Evolutionary conservation across 2,113 vertebrate species (phyloP).

Genomic region (Orthochromis malagaraziensis): DNA sequence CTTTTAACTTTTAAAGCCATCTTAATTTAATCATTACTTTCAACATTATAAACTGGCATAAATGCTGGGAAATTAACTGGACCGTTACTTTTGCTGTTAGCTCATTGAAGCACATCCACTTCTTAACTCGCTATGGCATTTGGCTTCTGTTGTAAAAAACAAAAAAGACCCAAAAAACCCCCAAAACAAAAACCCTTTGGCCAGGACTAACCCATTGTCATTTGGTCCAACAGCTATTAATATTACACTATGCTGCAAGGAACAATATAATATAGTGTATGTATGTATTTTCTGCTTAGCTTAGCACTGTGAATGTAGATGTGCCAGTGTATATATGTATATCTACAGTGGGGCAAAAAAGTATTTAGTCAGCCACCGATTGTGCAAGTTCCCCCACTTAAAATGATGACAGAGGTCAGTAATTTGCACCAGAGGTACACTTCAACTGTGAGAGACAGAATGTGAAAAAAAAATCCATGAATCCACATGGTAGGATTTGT

Average conservation of each 20-base stretch:
- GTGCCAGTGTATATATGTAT: background rate
- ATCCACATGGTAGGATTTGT: no score
- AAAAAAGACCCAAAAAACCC: rapidly evolving
- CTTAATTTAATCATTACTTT: background rate
- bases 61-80: background rate
- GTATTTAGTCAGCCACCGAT: no score
- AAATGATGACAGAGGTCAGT: no score
- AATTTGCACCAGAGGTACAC: no score
- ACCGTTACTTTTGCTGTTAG: background rate
- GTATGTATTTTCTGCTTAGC: background rate
- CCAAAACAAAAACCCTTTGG: background rate
- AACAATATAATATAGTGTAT: background rate
- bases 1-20: background rate
- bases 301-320: background rate
- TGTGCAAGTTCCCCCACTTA: no score
- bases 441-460: no score
- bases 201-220: background rate
- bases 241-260: background rate
- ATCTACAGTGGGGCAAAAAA: no score
- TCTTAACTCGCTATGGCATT: background rate
- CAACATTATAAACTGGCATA: background rate
- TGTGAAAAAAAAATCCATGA: no score
- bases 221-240: background rate
- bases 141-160: background rate
- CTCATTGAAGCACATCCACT: background rate